Evolutionary conservation across 2,113 vertebrate species (phyloP).

Genomic region (Eptesicus fuscus): DNA sequence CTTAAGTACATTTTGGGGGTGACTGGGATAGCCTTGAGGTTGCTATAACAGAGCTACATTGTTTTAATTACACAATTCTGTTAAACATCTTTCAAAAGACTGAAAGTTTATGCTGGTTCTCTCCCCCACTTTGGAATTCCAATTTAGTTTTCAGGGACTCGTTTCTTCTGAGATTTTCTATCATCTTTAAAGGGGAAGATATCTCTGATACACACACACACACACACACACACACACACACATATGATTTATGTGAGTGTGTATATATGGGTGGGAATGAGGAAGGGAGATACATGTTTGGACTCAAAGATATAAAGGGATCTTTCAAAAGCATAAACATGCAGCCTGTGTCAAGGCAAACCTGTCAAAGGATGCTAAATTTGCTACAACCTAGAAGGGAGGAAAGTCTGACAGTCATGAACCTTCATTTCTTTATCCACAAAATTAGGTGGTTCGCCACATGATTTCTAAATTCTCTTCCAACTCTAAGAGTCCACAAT

Average conservation of each 20-base stretch:
- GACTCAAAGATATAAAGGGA: not conserved
- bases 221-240: too few relatives aligned
- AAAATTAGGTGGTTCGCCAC: not conserved
- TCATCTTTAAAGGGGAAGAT: not conserved
- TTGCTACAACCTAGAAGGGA: not conserved
- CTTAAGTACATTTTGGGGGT: not conserved
- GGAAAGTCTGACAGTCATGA: not conserved
- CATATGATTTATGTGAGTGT: not conserved
- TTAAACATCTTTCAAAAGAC: not conserved
- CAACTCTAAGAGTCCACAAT: not conserved
- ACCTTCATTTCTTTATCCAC: not conserved
- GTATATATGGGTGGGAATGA: too few relatives aligned
- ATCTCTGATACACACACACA: not conserved
- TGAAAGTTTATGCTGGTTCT: not conserved
- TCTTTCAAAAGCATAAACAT: conserved; percentile 1
- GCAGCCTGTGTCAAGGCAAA: not conserved
- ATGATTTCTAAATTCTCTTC: not conserved
- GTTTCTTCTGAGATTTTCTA: not conserved
- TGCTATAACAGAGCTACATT: not conserved
- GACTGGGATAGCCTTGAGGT: not conserved
- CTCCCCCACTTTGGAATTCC: not conserved
- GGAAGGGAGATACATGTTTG: not conserved
- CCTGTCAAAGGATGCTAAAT: not conserved
- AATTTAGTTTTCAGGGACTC: not conserved
- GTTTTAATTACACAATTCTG: not conserved